These are phyloP conservation scores for Eonycteris spelaea DNA, from an alignment of 2,113 vertebrate genomes.

Conservation along the genomic window DNA sequence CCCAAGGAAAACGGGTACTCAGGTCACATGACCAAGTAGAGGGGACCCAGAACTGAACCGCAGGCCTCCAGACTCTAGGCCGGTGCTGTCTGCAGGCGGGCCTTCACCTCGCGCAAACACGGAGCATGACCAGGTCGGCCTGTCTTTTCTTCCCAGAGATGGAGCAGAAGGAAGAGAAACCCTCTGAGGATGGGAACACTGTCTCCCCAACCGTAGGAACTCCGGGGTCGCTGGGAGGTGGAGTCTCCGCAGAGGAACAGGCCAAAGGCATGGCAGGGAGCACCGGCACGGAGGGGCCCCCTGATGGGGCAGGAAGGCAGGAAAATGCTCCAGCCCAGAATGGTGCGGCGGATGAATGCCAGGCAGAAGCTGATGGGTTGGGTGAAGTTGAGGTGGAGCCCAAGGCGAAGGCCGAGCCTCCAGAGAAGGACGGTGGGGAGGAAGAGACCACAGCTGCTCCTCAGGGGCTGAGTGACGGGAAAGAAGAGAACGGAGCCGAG, in stretches of 20 bases:
- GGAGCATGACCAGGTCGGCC: background rate
- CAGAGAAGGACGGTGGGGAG: background rate
- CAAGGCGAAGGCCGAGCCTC: background rate
- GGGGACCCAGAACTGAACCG: background rate
- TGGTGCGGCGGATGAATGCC: accelerated
- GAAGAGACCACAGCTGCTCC: background rate
- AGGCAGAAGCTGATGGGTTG: background rate
- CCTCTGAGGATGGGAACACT: background rate
- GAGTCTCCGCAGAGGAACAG: background rate
- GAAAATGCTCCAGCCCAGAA: background rate
- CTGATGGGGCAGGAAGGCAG: background rate
- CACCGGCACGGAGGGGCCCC: accelerated
- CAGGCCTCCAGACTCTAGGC: background rate
- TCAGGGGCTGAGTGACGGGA: background rate
- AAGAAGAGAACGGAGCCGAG: background rate
- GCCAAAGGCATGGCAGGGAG: background rate
- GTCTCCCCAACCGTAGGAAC: background rate
- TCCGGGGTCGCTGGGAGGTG: background rate
- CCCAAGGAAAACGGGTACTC: background rate
- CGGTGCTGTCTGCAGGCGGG: background rate
- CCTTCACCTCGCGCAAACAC: accelerated
- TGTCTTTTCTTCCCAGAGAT: conserved; percentile 66
- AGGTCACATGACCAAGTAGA: too few species aligned
- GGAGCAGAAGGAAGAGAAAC: conserved; percentile 48
- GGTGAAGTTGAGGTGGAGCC: background rate